Evolutionary conservation across 2,113 vertebrate species (phyloP).

Genomic region (Tachysurus fulvidraco): DNA sequence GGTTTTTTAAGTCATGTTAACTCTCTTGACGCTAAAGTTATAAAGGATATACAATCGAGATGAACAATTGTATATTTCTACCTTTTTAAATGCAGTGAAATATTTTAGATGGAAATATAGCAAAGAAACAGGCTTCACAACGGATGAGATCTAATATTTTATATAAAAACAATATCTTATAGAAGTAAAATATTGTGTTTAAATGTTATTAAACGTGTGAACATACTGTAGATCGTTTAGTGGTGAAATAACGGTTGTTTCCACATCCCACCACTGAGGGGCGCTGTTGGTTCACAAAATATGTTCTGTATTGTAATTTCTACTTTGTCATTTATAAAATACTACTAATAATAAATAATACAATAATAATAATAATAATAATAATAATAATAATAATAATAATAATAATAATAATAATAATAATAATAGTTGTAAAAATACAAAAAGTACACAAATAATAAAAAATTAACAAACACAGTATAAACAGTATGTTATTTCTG

Average conservation of each 20-base stretch:
- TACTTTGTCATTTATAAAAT: background rate
- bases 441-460: too few relatives aligned
- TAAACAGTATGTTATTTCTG: too few relatives aligned
- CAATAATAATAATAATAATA: too few relatives aligned
- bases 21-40: background rate
- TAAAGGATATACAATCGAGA: background rate
- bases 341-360: background rate
- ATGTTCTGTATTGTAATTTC: background rate
- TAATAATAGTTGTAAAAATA: too few relatives aligned
- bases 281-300: slow-evolving; percentile 21
- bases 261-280: slow-evolving; percentile 20
- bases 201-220: background rate
- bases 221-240: background rate
- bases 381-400: too few relatives aligned
- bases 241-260: background rate
- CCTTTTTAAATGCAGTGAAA: background rate
- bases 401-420: too few relatives aligned
- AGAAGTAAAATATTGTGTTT: background rate
- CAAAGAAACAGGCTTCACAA: background rate
- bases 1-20: background rate
- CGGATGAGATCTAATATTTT: background rate
- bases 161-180: background rate
- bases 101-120: background rate
- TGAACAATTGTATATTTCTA: background rate
- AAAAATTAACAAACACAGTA: too few relatives aligned